Evolutionary conservation across 2,113 vertebrate species (phyloP).

Genomic region (Connochaetes taurinus): DNA sequence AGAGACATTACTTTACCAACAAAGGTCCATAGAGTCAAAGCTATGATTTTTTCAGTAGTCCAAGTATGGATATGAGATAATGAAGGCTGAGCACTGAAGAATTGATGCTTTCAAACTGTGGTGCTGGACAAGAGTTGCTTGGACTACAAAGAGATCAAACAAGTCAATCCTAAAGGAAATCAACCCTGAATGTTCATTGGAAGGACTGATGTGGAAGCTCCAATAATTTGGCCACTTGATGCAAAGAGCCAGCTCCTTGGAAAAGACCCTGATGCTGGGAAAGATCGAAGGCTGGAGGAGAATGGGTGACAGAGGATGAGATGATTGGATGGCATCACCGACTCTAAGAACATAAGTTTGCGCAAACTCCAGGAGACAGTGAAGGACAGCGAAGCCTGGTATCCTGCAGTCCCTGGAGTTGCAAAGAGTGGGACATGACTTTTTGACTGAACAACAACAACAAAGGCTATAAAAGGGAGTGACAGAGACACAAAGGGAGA

Average conservation of each 20-base stretch:
- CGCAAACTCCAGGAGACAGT: neutral
- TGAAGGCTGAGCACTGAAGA: neutral
- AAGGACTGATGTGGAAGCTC: neutral
- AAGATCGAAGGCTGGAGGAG: neutral
- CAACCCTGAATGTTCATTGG: neutral
- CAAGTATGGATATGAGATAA: neutral
- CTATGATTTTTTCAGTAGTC: neutral
- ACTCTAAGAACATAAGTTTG: neutral
- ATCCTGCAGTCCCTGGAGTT: neutral
- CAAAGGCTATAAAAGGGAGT: neutral
- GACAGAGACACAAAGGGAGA: neutral
- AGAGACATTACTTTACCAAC: neutral
- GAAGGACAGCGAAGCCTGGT: neutral
- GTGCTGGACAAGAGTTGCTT: neutral
- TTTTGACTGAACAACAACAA: neutral
- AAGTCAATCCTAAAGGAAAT: neutral
- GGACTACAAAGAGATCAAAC: neutral
- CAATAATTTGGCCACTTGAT: neutral
- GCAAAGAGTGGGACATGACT: neutral
- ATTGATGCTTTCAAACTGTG: neutral
- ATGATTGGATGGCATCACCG: neutral
- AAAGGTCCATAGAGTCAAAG: neutral
- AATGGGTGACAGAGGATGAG: neutral
- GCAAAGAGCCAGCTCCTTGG: neutral
- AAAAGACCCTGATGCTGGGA: neutral